phyloP scores from a whole-genome alignment of 2,797 vertebrate species.

The Ctenopoma multispine region DNA sequence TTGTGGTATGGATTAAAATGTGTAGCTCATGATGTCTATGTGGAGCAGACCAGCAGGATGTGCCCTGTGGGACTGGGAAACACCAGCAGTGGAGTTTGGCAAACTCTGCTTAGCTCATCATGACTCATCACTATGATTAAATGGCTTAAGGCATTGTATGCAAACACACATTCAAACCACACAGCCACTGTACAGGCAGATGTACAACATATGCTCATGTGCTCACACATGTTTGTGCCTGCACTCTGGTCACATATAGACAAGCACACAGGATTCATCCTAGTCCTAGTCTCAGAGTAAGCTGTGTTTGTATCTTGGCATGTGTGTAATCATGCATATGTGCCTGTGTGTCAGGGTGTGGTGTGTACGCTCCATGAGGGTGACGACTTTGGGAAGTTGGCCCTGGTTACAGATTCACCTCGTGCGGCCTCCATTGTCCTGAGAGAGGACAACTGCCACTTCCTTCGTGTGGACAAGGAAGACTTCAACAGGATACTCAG shows the following conservation, averaged over 20 bases:
- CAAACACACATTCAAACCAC: slow-evolving; percentile 45
- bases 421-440: slow-evolving; percentile 96
- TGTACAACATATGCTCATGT: not conserved
- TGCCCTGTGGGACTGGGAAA: slow-evolving; percentile 41
- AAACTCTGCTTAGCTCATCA: slow-evolving; percentile 49
- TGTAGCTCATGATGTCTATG: slow-evolving; percentile 22
- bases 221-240: not conserved
- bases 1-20: slow-evolving; percentile 23
- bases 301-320: slow-evolving; percentile 20
- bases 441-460: slow-evolving; percentile 97
- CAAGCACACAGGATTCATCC: slow-evolving; percentile 39
- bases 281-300: slow-evolving; percentile 22
- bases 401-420: slow-evolving; percentile 95
- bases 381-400: slow-evolving; percentile 98
- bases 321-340: slow-evolving; percentile 1
- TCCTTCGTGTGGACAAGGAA: slow-evolving; percentile 97
- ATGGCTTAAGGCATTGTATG: slow-evolving; percentile 53
- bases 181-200: slow-evolving; percentile 25
- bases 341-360: slow-evolving; percentile 86
- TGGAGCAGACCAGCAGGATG: slow-evolving; percentile 25
- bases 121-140: slow-evolving; percentile 71
- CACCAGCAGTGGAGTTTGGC: slow-evolving; percentile 63
- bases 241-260: not conserved
- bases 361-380: slow-evolving; percentile 97
- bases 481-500: slow-evolving; percentile 98